A percentile compares a stretch with the other conserved stretches of the same genome.
Evolutionary conservation across 2,888 invertebrate species (phyloP).

Genomic region (Horisme vitalbata): DNA sequence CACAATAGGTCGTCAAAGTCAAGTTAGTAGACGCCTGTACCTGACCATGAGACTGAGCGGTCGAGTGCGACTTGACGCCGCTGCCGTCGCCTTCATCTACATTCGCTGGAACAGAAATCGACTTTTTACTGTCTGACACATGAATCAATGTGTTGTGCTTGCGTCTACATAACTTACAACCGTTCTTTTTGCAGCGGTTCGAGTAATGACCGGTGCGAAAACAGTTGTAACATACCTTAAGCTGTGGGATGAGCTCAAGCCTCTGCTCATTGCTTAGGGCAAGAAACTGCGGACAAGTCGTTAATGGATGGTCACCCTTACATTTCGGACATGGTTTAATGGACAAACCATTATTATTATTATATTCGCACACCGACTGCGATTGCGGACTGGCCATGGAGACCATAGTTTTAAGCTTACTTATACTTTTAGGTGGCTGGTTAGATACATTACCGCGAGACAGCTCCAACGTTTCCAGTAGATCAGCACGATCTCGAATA

Average conservation of each 20-base stretch:
- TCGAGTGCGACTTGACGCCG: background rate
- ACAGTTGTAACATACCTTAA: constrained; percentile 34
- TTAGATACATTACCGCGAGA: background rate
- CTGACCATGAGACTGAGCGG: background rate
- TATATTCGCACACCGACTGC: background rate
- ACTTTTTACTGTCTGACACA: constrained; percentile 1
- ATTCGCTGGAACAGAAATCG: background rate
- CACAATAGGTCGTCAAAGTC: constrained; percentile 1
- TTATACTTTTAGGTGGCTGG: background rate
- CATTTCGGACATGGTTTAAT: constrained; percentile 7
- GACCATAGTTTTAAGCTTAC: constrained; percentile 2
- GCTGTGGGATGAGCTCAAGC: constrained; percentile 22
- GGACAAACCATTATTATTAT: background rate
- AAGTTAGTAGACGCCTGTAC: background rate
- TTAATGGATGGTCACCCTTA: constrained; percentile 26
- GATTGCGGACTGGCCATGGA: background rate
- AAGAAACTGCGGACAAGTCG: constrained; percentile 29
- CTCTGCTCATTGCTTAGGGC: constrained; percentile 25
- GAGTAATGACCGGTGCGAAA: constrained; percentile 29
- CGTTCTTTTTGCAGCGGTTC: constrained; percentile 21
- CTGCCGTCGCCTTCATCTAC: background rate
- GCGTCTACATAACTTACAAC: constrained; percentile 21
- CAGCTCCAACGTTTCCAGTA: constrained; percentile 29
- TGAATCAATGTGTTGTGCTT: constrained; percentile 23
- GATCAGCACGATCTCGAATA: constrained; percentile 26